Conservation (phyloP, 2,888 invertebrate genomes). For the Parthenolecanium corni region DNA sequence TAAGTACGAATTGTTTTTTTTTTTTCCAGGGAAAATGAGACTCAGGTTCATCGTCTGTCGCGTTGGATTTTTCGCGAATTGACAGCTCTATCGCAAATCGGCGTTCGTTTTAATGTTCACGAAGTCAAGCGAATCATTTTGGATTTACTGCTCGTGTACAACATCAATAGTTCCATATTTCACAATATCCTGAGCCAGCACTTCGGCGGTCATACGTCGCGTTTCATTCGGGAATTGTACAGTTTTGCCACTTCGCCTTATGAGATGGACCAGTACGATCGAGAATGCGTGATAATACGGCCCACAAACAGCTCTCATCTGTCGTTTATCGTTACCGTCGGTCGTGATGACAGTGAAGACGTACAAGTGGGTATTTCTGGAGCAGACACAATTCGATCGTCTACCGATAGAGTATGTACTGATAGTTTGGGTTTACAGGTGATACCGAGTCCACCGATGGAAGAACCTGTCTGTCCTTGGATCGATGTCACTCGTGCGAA, state of each 20-base stretch:
- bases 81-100: conserved; percentile 55
- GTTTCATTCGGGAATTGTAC: conserved; percentile 81
- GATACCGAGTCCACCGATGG: conserved; percentile 5
- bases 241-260: conserved; percentile 77
- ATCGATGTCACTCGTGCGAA: background rate
- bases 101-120: conserved; percentile 42
- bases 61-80: conserved; percentile 85
- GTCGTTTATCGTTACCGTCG: conserved; percentile 14
- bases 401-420: background rate
- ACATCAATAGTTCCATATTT: conserved; percentile 16
- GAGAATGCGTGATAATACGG: conserved; percentile 35
- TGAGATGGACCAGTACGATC: conserved; percentile 71
- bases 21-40: conserved; percentile 56
- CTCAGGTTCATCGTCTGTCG: conserved; percentile 66
- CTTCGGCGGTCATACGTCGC: conserved; percentile 60
- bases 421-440: background rate
- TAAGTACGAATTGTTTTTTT: too few relatives aligned
- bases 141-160: conserved; percentile 13
- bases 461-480: conserved; percentile 1
- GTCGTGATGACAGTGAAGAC: conserved; percentile 16
- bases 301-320: conserved; percentile 2
- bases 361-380: conserved; percentile 2
- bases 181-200: conserved; percentile 37
- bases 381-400: too few relatives aligned
- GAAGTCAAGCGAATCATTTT: conserved; percentile 45